phyloP scores from a whole-genome alignment of 2,113 vertebrate genomes.

The Malaclemys terrapin region DNA sequence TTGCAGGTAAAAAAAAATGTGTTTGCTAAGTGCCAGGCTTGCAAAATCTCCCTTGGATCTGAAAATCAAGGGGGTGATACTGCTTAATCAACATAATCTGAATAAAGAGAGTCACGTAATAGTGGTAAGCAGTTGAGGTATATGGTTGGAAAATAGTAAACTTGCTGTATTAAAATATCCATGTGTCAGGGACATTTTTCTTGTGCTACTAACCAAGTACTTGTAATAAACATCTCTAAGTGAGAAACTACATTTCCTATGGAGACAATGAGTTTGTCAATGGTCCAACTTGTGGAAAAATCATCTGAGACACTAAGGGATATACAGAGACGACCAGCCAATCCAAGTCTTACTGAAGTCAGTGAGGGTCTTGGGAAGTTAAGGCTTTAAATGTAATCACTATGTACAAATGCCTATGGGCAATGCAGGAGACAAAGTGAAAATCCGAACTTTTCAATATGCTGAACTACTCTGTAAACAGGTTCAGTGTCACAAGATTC shows the following conservation, averaged over 20 bases:
- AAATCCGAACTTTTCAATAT: not conserved
- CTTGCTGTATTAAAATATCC: not conserved
- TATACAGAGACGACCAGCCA: not conserved
- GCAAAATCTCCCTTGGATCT: not conserved
- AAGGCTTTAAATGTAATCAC: not conserved
- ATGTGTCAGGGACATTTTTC: not conserved
- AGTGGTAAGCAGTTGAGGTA: not conserved
- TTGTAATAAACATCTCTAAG: not conserved
- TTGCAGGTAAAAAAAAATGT: not conserved
- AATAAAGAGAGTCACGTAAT: not conserved
- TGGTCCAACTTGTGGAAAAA: not conserved
- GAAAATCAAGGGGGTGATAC: not conserved
- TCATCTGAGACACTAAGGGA: not conserved
- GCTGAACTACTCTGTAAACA: not conserved
- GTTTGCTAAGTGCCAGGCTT: not conserved
- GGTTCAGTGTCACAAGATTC: not conserved
- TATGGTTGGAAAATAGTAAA: not conserved
- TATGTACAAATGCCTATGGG: not conserved
- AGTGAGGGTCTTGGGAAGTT: not conserved
- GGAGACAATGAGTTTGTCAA: not conserved
- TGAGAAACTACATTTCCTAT: rapidly evolving
- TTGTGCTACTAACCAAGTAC: not conserved
- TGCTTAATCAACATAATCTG: constrained; percentile 17
- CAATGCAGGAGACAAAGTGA: not conserved
- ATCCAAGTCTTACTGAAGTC: not conserved